These are phyloP conservation scores for Anolis sagrei DNA, from an alignment of 2,113 vertebrate species.

Conservation along the genomic window DNA sequence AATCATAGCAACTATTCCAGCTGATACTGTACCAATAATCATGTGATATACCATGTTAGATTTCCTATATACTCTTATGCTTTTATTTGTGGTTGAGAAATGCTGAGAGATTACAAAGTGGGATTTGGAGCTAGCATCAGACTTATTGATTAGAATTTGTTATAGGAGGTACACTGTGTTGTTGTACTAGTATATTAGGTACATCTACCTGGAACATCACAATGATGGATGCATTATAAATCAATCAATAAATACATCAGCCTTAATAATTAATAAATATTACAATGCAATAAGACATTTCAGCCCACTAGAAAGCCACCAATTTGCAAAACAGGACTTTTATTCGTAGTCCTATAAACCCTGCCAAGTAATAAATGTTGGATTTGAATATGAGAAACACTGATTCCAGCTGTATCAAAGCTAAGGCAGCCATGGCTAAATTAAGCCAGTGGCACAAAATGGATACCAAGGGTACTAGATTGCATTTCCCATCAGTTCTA, in stretches of 20 bases:
- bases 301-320: background rate
- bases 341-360: background rate
- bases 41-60: too few species aligned
- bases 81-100: too few species aligned
- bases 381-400: background rate
- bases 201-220: background rate
- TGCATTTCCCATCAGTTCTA: background rate
- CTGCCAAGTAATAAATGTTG: background rate
- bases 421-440: background rate
- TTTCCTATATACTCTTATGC: background rate
- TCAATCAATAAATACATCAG: constrained; percentile 29
- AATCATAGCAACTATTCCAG: too few species aligned
- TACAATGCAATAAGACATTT: background rate
- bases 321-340: background rate
- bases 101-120: background rate
- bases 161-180: background rate
- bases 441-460: background rate
- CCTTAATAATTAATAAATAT: constrained; percentile 34
- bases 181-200: constrained; percentile 1
- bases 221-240: background rate
- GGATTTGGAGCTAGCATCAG: background rate
- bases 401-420: background rate
- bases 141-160: background rate
- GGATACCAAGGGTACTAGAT: background rate
- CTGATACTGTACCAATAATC: too few species aligned